Base-by-base conservation (phyloP, 2,113 vertebrate species). In the Lota lota region DNA sequence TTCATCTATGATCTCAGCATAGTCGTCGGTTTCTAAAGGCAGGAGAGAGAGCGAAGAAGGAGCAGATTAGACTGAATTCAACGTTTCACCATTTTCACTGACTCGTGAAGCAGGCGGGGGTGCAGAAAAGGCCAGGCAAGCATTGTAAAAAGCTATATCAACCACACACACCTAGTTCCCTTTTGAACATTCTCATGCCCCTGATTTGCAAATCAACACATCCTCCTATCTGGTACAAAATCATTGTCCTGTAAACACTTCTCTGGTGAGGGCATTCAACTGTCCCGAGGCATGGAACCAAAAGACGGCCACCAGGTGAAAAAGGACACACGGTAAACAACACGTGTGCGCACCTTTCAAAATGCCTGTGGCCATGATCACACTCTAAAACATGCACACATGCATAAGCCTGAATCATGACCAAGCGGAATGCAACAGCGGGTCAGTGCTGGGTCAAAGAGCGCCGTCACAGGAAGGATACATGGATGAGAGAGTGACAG, bases 1-100 rank as follows among this genome's bases (percentile, higher is more conserved):
- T 82, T 99, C 97, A 73, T 99, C 97, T 89, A 99, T 95, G 78
- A 99, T 99, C 93, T 99, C 97, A 19, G 97, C 97, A 67, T 99
- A 99, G 88, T 99, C 97, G 36, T 99, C 97, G 0, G 97, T 99
- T 88, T 99, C 97, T 99, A 7, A 50, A 70, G 40, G 53, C 33
- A 14, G 5, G 12, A n/a, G 19, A 24, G n/a, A 50, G 47, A 66
- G 11, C 1, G 22, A 63, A 66, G n/a, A 20, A 57, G 7, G 11
- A 24, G 54, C 2, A 4, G 51, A 58, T 61, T 12, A 63, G 19
- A 24, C 22, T 3, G 40, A 20, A 17, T 66, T 28, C 10, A 66
- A 72, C 60, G 12, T 47, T 10, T 47, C 40, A 12, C 40, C 7
- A 11, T 47, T 47, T 14, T 2, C 40, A 47, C 40, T 14, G 40